Conservation (phyloP, 2,797 vertebrate species). For the Lithobates sylvaticus region DNA sequence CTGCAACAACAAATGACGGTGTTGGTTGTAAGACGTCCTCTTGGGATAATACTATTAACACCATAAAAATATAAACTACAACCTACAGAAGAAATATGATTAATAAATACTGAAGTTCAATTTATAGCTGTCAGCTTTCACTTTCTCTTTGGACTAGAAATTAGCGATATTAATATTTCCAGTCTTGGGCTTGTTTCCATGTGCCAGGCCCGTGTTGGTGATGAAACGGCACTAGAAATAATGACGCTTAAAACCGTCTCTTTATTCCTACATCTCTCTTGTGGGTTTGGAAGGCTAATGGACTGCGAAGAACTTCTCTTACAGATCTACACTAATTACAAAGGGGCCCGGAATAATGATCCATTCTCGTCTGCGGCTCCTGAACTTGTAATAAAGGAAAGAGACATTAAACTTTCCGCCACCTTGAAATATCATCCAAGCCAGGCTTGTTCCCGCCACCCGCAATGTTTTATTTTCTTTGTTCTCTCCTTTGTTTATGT, state of each 20-base stretch:
- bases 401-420: slow-evolving; percentile 32
- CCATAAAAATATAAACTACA: too few relatives aligned
- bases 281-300: slow-evolving; percentile 36
- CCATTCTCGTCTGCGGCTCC: slow-evolving; percentile 6
- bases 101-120: too few relatives aligned
- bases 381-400: slow-evolving; percentile 16
- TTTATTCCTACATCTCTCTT: not conserved
- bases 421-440: slow-evolving; percentile 25
- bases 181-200: not conserved
- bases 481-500: slow-evolving; percentile 37
- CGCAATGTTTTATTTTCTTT: slow-evolving; percentile 19
- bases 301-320: slow-evolving; percentile 28
- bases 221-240: not conserved
- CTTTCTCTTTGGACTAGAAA: not conserved
- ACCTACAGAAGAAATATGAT: too few relatives aligned
- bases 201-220: not conserved
- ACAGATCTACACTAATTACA: slow-evolving; percentile 39
- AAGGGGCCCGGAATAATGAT: slow-evolving; percentile 30
- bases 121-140: too few relatives aligned
- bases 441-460: not conserved
- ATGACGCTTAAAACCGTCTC: slow-evolving; percentile 18
- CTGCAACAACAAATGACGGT: too few relatives aligned
- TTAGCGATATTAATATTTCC: not conserved
- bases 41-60: too few relatives aligned
- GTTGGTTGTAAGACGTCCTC: too few relatives aligned